Evolutionary conservation across 2,888 invertebrate species (phyloP), one percentile per base, ranked within the genome.

Genomic region (Anodontia alba): DNA sequence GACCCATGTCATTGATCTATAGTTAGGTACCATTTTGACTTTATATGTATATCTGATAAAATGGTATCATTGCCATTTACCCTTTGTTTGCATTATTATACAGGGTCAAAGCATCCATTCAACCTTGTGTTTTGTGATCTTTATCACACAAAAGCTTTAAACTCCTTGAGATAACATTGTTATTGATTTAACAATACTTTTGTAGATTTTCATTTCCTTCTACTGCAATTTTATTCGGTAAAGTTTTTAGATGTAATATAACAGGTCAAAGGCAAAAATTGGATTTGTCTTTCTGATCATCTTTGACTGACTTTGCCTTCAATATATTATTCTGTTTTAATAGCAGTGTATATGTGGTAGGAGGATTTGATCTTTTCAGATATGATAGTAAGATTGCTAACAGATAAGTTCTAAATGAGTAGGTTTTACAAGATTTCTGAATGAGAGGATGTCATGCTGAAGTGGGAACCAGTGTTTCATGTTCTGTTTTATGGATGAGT

Each of bases 371-470:
- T n/a, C 12, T 54, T 15, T 54, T n/a, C 23, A 15, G n/a, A 49
- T 20, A 49, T 54, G 54, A 15, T 26, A 54, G 54, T 54, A 8
- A 67, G 73, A 77, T 77, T 20, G 54, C 33, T 77, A 72, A 51
- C 67, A 66, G 54, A 51, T 49, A 42, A 31, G 49, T 77, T 77
- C 73, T 42, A 43, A 73, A 62, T 77, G 72, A 77, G 77, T 77
- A 77, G 26, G 36, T 77, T 66, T 72, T 20, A 67, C 77, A 77
- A 66, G 43, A 71, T 72, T 77, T 42, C 43, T 77, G 70, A 77
- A 71, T 77, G 77, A 51, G 49, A 20, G 36, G 10, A 43, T 29
- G 26, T 51, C 36, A 36, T 51, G 71, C 20, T n/a, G 8, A 20
- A 46, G 20, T n/a, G n/a, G 42, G 46, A 46, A 17, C 46, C 46